Percentiles rank a stretch among this genome's conserved stretches.
phyloP scores from a whole-genome alignment of 2,797 vertebrate genomes.

The Neosilurus mollespiculum region DNA sequence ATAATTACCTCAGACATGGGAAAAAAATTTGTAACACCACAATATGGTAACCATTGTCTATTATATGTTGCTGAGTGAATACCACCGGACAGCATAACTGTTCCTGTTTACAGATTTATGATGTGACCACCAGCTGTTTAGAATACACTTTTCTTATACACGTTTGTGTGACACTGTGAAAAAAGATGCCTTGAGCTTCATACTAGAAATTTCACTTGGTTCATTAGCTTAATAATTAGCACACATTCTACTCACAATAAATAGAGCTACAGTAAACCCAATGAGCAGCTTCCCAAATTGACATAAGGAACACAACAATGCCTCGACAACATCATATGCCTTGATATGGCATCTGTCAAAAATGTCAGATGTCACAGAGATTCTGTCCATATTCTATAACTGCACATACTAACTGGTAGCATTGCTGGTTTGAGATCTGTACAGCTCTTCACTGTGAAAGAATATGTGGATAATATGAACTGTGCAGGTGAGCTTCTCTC shows the following conservation, averaged over 20 bases:
- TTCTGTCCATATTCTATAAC: background rate
- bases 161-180: background rate
- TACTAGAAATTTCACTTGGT: background rate
- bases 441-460: background rate
- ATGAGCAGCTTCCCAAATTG: background rate
- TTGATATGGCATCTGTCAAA: background rate
- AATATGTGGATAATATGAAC: background rate
- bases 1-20: background rate
- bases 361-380: background rate
- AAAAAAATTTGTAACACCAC: background rate
- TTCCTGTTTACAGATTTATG: conserved; percentile 33
- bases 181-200: background rate
- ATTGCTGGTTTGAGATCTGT: background rate
- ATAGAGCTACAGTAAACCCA: background rate
- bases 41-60: conserved; percentile 17
- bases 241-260: background rate
- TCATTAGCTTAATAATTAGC: background rate
- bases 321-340: background rate
- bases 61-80: conserved; percentile 2
- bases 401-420: background rate
- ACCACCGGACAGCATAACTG: conserved; percentile 3
- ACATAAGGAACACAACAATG: background rate
- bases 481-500: background rate
- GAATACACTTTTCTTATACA: background rate
- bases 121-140: conserved; percentile 15